Conservation (phyloP, 2,797 vertebrate species). For the Enteromius anoplus region DNA sequence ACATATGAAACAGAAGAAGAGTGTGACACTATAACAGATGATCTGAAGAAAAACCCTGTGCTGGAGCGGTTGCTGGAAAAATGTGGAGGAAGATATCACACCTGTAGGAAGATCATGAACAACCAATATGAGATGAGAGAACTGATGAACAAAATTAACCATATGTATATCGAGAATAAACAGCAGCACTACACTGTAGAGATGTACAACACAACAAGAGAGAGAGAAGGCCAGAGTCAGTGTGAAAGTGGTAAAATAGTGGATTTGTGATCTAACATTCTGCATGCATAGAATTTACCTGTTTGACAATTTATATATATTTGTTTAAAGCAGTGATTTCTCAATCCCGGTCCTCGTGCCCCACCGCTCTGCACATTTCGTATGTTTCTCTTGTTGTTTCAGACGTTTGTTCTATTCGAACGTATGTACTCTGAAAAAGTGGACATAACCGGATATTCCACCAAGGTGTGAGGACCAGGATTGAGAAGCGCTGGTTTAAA, state of each 20-base stretch:
- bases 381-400: no score
- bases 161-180: slow-evolving; percentile 53
- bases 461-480: no score
- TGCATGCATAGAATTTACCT: no score
- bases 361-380: no score
- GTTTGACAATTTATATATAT: no score
- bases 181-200: background rate
- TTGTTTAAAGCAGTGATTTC: no score
- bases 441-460: no score
- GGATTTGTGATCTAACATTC: background rate
- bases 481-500: no score
- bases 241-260: background rate
- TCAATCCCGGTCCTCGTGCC: no score
- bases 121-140: background rate
- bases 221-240: background rate
- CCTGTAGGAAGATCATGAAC: slow-evolving; percentile 53
- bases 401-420: no score
- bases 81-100: slow-evolving; percentile 52
- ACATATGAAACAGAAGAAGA: slow-evolving; percentile 40
- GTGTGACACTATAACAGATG: slow-evolving; percentile 27
- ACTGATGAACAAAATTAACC: slow-evolving; percentile 46
- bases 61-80: slow-evolving; percentile 22
- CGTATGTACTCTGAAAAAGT: no score
- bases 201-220: background rate
- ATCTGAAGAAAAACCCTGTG: slow-evolving; percentile 41